Evolutionary conservation across 2,113 vertebrate species (phyloP), one percentile per base, ranked within the genome.

Genomic region (Synchiropus splendidus): DNA sequence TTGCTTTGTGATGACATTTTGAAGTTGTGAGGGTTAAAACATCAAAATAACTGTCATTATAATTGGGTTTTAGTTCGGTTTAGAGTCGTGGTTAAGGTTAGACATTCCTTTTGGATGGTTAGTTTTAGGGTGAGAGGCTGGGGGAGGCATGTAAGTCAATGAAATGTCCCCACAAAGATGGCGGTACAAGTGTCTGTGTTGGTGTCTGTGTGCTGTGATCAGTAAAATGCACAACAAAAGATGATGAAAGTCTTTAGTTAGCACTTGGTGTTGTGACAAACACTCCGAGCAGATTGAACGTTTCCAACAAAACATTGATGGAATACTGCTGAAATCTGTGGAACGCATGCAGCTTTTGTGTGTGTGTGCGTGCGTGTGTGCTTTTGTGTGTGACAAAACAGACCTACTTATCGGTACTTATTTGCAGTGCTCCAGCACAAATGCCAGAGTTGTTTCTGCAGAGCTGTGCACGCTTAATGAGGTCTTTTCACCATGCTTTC

Each of bases 391-490:
- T 51, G 64, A 73, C 67, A 67, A 70, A 74, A 75, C 21, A 75
- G 66, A 64, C 63, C 67, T 67, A 74, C 66, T 77, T 79, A 77
- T 75, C 40, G 45, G 38, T 58, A 49, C 66, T 58, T 75, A 73
- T 76, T 76, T 76, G 65, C 51, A 65, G 47, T 39, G 35, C 62
- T 69, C 53, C 31, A 63, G 63, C 72, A 74, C 67, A 78, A 78
- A 77, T 50, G 61, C 54, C 58, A 63, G 69, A 77, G 68, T 71
- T 71, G 68, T 58, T 81, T 81, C 54, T 77, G 74, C 79, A 59
- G 56, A 48, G 54, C 64, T 41, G 52, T 70, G 72, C 72, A 77
- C 55, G 70, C 74, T 72, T 78, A 72, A 72, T 40, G 65, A 70
- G 45, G 57, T 72, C 59, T 64, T 62, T 61, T 75, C 58, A 64